Conservation (phyloP, 2,888 invertebrate species). For the Maniola hyperantus region DNA sequence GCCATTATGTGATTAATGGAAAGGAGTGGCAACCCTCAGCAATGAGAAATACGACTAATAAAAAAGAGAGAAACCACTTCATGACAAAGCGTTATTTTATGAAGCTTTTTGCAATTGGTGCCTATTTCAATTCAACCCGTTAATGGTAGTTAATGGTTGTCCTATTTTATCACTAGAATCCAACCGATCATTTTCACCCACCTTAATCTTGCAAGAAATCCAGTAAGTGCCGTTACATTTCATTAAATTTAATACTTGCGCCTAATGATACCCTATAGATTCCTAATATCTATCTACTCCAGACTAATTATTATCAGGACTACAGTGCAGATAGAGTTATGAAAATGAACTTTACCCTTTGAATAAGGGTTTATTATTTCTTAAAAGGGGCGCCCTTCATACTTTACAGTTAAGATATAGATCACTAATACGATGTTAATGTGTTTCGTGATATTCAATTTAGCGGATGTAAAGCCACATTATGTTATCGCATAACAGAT, state of each 20-base stretch:
- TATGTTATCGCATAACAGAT: conserved; percentile 13
- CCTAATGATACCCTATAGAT: conserved; percentile 26
- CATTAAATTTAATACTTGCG: conserved; percentile 32
- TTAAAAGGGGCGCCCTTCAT: background rate
- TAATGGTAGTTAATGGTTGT: background rate
- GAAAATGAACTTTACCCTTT: conserved; percentile 10
- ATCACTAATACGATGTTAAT: conserved; percentile 28
- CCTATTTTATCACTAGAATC: conserved; percentile 5
- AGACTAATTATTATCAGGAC: conserved; percentile 30
- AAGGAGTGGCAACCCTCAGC: no score
- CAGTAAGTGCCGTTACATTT: conserved; percentile 31
- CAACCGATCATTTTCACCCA: background rate
- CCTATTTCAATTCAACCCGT: background rate
- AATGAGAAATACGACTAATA: no score
- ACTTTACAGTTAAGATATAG: conserved; percentile 33
- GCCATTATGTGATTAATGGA: no score
- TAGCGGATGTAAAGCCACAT: conserved; percentile 12
- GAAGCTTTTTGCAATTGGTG: background rate
- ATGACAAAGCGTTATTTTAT: background rate
- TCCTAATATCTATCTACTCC: conserved; percentile 33
- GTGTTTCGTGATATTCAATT: conserved; percentile 27
- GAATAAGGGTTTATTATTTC: conserved; percentile 18
- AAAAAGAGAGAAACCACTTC: background rate
- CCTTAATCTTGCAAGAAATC: conserved; percentile 12
- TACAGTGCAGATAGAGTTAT: background rate